Evolutionary conservation across 2,113 vertebrate genomes (phyloP).

Genomic region (Chiloscyllium plagiosum): DNA sequence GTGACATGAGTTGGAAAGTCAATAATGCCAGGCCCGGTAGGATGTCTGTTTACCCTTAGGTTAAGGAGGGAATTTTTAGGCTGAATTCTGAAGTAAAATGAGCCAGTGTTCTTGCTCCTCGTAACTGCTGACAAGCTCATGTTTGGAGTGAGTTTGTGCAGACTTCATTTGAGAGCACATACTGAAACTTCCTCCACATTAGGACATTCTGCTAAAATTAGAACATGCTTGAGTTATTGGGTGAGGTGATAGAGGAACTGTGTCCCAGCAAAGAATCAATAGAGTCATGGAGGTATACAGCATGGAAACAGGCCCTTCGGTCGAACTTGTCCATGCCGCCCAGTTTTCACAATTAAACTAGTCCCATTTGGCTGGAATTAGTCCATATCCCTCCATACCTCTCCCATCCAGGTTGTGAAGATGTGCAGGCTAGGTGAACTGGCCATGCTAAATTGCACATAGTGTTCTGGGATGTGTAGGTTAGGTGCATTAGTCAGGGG

Average conservation of each 20-base stretch:
- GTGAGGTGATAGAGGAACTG: neutral
- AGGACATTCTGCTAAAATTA: neutral
- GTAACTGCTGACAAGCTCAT: conserved; percentile 16
- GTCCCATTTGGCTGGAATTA: no score
- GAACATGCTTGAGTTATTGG: neutral
- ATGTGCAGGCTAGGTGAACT: no score
- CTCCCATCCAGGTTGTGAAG: no score
- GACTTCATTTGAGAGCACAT: neutral
- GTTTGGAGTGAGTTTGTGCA: neutral
- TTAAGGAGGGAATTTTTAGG: neutral
- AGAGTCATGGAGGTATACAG: no score
- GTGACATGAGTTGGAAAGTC: neutral
- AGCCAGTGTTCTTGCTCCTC: neutral
- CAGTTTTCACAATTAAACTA: no score
- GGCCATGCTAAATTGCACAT: no score
- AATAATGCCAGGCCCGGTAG: neutral
- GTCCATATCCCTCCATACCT: no score
- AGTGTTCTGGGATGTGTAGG: no score
- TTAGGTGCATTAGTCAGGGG: no score
- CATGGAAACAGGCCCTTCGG: no score
- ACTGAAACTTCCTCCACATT: neutral
- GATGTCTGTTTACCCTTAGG: neutral
- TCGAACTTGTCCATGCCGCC: no score
- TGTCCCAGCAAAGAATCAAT: neutral
- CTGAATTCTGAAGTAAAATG: conserved; percentile 1